Conservation (phyloP, 2,797 vertebrate species). For the Parauchenoglanis punctatus region DNA sequence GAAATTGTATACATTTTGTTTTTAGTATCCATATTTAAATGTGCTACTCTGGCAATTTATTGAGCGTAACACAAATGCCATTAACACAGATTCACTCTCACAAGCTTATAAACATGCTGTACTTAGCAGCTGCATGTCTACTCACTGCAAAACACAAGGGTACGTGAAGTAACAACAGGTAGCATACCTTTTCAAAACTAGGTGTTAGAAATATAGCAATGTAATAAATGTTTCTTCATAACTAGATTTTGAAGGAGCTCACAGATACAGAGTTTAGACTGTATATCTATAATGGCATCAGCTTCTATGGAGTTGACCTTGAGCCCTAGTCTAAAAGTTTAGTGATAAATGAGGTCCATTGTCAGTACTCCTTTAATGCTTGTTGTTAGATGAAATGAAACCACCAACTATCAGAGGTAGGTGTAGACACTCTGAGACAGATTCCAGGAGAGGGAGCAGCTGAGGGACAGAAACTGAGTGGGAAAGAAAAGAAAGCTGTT, state of each 20-base stretch:
- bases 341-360: not conserved
- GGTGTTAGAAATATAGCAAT: not conserved
- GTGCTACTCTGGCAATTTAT: too few species aligned
- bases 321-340: not conserved
- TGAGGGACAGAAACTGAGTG: conserved; percentile 6
- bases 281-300: not conserved
- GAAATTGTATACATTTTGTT: not conserved
- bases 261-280: not conserved
- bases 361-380: conserved; percentile 6
- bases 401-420: not conserved
- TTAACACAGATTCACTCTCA: not conserved
- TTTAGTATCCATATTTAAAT: not conserved
- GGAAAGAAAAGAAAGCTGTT: conserved; percentile 2
- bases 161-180: not conserved
- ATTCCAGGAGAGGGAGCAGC: conserved; percentile 4
- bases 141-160: not conserved
- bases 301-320: not conserved
- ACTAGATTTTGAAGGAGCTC: not conserved
- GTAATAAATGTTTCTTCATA: not conserved
- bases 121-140: not conserved
- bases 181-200: not conserved
- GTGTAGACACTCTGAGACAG: not conserved
- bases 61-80: not conserved
- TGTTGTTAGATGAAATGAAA: conserved; percentile 12
- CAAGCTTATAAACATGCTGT: not conserved